phyloP scores from a whole-genome alignment of 2,888 invertebrate species.

The Aleiodes testaceus region DNA sequence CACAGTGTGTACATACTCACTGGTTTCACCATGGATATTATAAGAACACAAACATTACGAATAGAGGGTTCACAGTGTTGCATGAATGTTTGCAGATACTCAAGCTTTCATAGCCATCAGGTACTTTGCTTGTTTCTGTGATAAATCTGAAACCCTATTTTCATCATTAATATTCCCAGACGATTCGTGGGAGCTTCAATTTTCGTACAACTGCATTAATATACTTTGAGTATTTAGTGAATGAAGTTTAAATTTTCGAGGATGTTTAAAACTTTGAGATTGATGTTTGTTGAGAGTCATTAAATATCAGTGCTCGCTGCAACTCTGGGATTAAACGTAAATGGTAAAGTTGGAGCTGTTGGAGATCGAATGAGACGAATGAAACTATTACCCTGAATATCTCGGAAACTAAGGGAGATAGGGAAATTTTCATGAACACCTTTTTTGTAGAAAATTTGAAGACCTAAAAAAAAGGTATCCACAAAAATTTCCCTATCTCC shows the following conservation, averaged over 20 bases:
- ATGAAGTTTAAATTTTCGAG: constrained; percentile 4
- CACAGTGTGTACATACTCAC: background rate
- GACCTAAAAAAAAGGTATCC: no score
- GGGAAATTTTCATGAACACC: no score
- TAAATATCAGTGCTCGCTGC: background rate
- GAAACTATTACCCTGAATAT: no score
- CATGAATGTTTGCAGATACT: background rate
- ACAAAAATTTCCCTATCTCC: no score
- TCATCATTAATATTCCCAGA: constrained; percentile 5
- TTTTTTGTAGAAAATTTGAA: no score
- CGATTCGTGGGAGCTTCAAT: constrained; percentile 9
- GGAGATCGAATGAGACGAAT: no score
- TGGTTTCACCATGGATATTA: background rate
- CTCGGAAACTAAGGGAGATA: no score
- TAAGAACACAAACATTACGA: constrained; percentile 1
- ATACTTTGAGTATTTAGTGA: background rate
- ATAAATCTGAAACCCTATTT: constrained; percentile 9
- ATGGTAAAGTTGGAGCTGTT: no score
- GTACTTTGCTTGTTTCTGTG: constrained; percentile 1
- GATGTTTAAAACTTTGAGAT: constrained; percentile 5
- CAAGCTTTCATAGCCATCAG: constrained; percentile 21
- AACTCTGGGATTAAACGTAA: no score
- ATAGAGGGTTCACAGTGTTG: background rate
- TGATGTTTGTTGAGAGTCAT: background rate
- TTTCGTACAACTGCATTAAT: background rate